Conservation (phyloP, 2,888 invertebrate genomes). For the Megamerina dolium region DNA sequence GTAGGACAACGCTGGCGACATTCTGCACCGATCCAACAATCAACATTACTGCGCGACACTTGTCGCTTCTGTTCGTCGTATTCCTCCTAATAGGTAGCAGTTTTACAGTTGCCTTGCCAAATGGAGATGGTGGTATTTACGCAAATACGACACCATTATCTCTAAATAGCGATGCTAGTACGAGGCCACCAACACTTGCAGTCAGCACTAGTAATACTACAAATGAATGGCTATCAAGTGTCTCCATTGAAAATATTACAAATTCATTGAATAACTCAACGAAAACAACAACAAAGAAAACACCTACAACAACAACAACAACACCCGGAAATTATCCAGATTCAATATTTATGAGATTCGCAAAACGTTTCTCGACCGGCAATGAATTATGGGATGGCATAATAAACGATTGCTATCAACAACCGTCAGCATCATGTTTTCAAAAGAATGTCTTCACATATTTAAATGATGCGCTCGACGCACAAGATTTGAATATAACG, state of each 20-base stretch:
- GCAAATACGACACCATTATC: too few relatives aligned
- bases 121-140: neutral
- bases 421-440: slow-evolving; percentile 66
- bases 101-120: neutral
- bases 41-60: slow-evolving; percentile 8
- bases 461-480: slow-evolving; percentile 60
- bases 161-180: too few relatives aligned
- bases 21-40: too few relatives aligned
- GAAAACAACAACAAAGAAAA: slow-evolving; percentile 3
- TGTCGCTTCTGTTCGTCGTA: slow-evolving; percentile 15
- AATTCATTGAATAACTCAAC: too few relatives aligned
- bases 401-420: slow-evolving; percentile 62
- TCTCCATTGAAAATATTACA: too few relatives aligned
- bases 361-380: slow-evolving; percentile 49
- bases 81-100: slow-evolving; percentile 12
- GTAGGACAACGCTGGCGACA: slow-evolving; percentile 15
- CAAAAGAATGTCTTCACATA: slow-evolving; percentile 72
- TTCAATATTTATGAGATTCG: slow-evolving; percentile 34
- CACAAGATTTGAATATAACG: slow-evolving; percentile 61
- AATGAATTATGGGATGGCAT: slow-evolving; percentile 70
- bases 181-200: too few relatives aligned
- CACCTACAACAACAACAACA: slow-evolving; percentile 10
- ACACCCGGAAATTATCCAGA: slow-evolving; percentile 21
- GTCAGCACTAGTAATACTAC: too few relatives aligned
- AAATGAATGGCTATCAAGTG: too few relatives aligned